phyloP scores from a whole-genome alignment of 2,797 vertebrate genomes.

The Rhinatrema bivittatum region DNA sequence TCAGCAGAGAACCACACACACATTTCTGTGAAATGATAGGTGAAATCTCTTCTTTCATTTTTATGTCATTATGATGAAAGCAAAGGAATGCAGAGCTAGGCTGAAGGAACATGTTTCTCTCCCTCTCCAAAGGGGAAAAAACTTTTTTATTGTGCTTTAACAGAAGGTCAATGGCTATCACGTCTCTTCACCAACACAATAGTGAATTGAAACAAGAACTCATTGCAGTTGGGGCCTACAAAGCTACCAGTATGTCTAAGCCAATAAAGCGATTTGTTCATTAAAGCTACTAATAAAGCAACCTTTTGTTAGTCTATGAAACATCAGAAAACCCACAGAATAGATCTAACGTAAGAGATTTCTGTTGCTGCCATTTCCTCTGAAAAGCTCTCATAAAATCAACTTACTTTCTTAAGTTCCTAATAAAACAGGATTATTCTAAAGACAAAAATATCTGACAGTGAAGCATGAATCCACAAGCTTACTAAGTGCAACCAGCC shows the following conservation, averaged over 20 bases:
- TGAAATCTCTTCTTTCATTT: too few species aligned
- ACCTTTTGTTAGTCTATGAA: constrained; percentile 67
- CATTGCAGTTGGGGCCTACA: constrained; percentile 58
- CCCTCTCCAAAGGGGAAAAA: constrained; percentile 47
- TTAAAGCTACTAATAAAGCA: constrained; percentile 68
- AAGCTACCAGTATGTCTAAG: constrained; percentile 70
- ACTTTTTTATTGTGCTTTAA: constrained; percentile 61
- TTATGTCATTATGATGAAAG: too few species aligned
- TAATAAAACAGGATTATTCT: too few species aligned
- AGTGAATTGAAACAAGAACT: constrained; percentile 69
- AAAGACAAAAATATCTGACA: too few species aligned
- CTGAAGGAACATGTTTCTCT: too few species aligned
- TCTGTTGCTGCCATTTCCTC: too few species aligned
- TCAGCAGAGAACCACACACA: too few species aligned
- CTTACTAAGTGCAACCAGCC: too few species aligned
- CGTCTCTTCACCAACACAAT: constrained; percentile 63
- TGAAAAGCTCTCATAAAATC: too few species aligned
- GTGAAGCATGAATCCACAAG: too few species aligned
- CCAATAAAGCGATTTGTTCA: constrained; percentile 68
- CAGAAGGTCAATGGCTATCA: constrained; percentile 66
- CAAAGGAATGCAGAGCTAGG: constrained; percentile 27
- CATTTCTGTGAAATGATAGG: too few species aligned
- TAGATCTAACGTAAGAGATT: constrained; percentile 41
- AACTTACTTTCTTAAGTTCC: too few species aligned
- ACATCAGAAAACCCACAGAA: constrained; percentile 57